Conservation (phyloP, 2,113 vertebrate genomes). For the Cromileptes altivelis region DNA sequence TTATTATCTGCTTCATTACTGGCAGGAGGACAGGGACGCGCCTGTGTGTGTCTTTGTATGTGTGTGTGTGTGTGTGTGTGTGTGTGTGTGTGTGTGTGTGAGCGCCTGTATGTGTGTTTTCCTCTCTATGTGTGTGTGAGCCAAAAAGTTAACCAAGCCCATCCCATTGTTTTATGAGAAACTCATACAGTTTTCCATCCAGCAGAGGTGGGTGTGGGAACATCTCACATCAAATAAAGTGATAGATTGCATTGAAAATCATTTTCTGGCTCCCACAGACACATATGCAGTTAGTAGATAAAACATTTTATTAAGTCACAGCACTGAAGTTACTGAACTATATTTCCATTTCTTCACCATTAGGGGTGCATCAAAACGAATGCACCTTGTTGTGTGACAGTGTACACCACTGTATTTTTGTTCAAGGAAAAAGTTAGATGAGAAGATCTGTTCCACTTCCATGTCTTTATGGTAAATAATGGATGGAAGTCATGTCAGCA, state of each 20-base stretch:
- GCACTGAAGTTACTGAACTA: neutral
- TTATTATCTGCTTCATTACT: constrained; percentile 85
- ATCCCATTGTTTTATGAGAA: constrained; percentile 40
- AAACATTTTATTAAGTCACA: constrained; percentile 8
- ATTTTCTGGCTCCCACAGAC: constrained; percentile 15
- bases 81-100: constrained; percentile 15
- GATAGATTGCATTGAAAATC: constrained; percentile 15
- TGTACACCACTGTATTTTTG: neutral
- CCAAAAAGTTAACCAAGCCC: constrained; percentile 56
- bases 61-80: constrained; percentile 26
- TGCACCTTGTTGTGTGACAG: neutral
- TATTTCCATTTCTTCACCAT: neutral
- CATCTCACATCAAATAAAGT: constrained; percentile 13
- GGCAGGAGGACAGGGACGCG: constrained; percentile 52
- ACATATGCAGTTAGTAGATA: neutral
- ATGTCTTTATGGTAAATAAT: neutral
- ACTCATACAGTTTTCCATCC: constrained; percentile 27
- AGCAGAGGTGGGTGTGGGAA: constrained; percentile 19
- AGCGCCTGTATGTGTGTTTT: constrained; percentile 6
- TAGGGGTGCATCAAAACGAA: neutral
- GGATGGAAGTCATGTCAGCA: neutral
- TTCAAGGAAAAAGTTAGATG: neutral
- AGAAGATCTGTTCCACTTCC: neutral
- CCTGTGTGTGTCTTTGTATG: constrained; percentile 1
- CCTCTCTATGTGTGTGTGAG: constrained; percentile 19